Conservation (phyloP, 2,113 vertebrate genomes). For the Irena cyanogastra region DNA sequence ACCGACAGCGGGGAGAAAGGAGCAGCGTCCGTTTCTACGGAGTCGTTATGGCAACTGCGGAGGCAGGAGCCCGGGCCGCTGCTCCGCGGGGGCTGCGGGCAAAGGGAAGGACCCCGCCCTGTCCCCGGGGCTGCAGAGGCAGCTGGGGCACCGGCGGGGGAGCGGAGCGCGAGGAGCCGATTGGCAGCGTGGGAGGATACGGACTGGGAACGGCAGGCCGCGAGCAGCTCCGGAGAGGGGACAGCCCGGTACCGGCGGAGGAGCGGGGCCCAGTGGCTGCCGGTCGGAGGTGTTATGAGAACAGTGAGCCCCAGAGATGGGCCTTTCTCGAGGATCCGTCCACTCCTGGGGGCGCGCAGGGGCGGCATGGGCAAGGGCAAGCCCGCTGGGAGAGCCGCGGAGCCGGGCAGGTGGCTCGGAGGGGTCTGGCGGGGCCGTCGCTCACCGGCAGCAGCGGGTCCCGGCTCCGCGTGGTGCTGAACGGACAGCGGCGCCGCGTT, state of each 20-base stretch:
- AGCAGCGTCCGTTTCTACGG: background rate
- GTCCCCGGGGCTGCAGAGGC: background rate
- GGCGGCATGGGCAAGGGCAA: no score
- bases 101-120: background rate
- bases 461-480: conserved; percentile 47
- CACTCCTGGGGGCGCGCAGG: background rate
- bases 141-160: background rate
- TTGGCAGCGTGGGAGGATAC: background rate
- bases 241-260: background rate
- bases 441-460: background rate
- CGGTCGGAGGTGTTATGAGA: background rate
- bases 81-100: background rate
- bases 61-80: background rate
- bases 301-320: background rate
- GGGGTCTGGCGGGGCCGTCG: background rate
- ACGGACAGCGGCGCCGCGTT: conserved; percentile 34
- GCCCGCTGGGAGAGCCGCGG: background rate
- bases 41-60: conserved; percentile 45
- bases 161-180: background rate
- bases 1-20: background rate
- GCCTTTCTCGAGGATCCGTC: background rate
- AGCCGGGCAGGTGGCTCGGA: background rate
- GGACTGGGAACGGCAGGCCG: background rate
- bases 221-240: background rate
- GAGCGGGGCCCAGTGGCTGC: background rate